Base-by-base conservation (phyloP, 2,797 vertebrate genomes). In the Melanogrammus aeglefinus region DNA sequence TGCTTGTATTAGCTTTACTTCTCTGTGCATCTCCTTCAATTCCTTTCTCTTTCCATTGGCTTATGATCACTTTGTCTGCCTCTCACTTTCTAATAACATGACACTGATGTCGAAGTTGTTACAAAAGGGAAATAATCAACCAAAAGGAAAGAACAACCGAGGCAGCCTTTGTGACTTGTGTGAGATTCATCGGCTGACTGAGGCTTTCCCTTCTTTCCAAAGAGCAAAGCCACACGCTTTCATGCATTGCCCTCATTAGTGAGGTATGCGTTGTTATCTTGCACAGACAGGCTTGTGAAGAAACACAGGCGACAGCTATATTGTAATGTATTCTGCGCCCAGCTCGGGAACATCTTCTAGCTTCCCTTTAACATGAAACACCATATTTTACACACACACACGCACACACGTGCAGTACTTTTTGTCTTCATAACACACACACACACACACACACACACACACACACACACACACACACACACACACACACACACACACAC, bases 181-280 rank as follows among this genome's bases (percentile, higher is more conserved):
- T 51, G 47, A 21, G 47, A 51, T 51, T 51, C 47, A 51, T 51
- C 4, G 47, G 47, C 47, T 51, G 47, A 51, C 47, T 51, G 47
- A 18, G 47, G 9, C 47, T 51, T 51, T 51, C 47, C 47, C 47
- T 51, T 14, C 57, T 63, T 63, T 21, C 57, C 63, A 69, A 69
- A 69, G 63, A 10, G 63, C 27, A 27, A 27, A 27, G 63, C 63
- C 8, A 27, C 63, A 69, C 13, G 63, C 24, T 69, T 69, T 69
- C 63, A 69, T 69, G 63, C n/a, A 10, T 69, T 69, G 63, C 63
- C 63, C 63, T 69, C 63, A 69, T 69, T 69, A 69, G 63, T 27
- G 63, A 69, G 63, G 24, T 27, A 10, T 27, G 6, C 24, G 9
- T 27, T 12, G n/a, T 29, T 69, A 69, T 69, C 63, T 69, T 27